These are phyloP conservation scores for Stichopus horrens DNA, from an alignment of 53 echinoderm and acorn worm species.

Conservation along the genomic window DNA sequence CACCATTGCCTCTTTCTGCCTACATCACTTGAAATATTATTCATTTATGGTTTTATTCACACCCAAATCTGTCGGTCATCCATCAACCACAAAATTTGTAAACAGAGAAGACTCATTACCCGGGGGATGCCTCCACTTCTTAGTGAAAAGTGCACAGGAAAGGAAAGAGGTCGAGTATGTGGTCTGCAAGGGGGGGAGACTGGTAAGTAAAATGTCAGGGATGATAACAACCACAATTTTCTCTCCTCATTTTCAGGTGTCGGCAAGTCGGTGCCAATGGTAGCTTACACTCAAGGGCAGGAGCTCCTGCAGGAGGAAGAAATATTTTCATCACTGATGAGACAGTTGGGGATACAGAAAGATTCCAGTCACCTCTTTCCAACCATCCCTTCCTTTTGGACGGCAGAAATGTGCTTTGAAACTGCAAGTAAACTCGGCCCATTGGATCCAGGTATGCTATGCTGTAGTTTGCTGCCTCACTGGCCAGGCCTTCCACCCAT, in stretches of 20 bases:
- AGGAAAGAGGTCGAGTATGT: too few species aligned
- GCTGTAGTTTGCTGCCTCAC: too few species aligned
- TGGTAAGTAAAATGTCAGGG: not conserved
- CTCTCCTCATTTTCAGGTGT: conserved; percentile 52
- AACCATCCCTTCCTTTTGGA: conserved; percentile 86
- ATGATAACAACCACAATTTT: not conserved
- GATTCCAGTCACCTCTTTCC: conserved; percentile 69
- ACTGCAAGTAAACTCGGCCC: conserved; percentile 65
- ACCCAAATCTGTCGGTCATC: too few species aligned
- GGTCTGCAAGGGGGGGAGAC: not conserved
- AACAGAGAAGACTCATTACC: too few species aligned
- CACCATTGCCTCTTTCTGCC: too few species aligned
- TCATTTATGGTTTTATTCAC: too few species aligned
- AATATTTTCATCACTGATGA: conserved; percentile 64
- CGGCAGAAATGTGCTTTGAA: conserved; percentile 92
- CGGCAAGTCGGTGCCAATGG: conserved; percentile 83
- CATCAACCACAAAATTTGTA: too few species aligned
- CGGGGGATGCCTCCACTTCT: too few species aligned
- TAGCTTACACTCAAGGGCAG: conserved; percentile 67
- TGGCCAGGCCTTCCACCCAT: too few species aligned
- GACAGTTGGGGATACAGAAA: conserved; percentile 65
- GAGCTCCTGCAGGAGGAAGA: conserved; percentile 53
- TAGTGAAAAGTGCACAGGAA: too few species aligned
- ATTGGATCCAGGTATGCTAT: not conserved
- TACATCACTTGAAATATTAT: too few species aligned